Evolutionary conservation across 2,888 invertebrate genomes (phyloP), one percentile per base, ranked within the genome.

Genomic region (Machimus rusticus): DNA sequence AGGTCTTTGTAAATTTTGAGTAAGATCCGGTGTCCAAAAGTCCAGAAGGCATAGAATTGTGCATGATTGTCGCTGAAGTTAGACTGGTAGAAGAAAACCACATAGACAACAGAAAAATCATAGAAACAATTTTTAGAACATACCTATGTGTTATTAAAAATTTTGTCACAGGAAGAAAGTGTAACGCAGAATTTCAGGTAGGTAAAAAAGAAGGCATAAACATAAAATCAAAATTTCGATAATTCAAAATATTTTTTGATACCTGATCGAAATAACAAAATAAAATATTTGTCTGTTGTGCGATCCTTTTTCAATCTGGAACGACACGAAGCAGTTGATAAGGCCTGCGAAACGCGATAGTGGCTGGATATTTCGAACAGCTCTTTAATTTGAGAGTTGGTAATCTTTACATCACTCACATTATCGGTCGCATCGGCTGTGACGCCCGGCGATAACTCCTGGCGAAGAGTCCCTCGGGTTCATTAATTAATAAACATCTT

Each of bases 401-500:
- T 74, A 66, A 66, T 74, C 66, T 74, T 84, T 66, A 84, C 84
- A 74, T 84, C 66, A 66, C 66, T 39, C 19, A 34, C 84, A 39
- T 84, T 84, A 84, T 84, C 84, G 39, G 84, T 14, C 23, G 37
- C 51, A 84, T 84, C 84, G 43, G 39, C 57, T 57, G 57, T 66
- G 84, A 66, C 37, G 37, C 51, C 19, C 66, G 84, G 84, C 57
- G 84, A 84, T 66, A 84, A 84, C 66, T 84, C 66, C 43, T 74
- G 34, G 66, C 46, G 39, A 39, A 57, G 28, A 84, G 66, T 84
- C 39, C 43, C 39, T 14, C 12, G 51, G 81, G 19, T 84, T 84
- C 84, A 57, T 84, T 84, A 84, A 84, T 84, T 84, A 84, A 66
- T 84, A 84, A 84, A 84, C 74, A 34, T 43, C 66, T 51, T 51